Percentiles rank a stretch among this genome's conserved stretches.
phyloP scores from a whole-genome alignment of 2,113 vertebrate genomes.

The Casuarius casuarius region DNA sequence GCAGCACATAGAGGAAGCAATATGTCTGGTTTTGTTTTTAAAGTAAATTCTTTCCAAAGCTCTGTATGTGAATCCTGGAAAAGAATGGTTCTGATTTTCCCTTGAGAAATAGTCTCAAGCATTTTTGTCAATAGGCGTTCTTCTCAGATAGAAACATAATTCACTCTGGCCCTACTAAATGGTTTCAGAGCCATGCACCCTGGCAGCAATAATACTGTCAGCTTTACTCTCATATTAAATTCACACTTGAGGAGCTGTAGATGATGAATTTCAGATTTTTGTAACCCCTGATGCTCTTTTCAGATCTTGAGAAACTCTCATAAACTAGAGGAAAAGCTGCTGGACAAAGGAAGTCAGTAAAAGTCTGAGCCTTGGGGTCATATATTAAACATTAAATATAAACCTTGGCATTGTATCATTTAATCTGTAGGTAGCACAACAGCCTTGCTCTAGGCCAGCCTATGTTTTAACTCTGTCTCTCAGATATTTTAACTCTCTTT shows the following conservation, averaged over 20 bases:
- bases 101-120: conserved; percentile 50
- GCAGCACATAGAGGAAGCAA: conserved; percentile 8
- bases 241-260: conserved; percentile 10
- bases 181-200: neutral
- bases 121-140: conserved; percentile 37
- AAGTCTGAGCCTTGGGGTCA: neutral
- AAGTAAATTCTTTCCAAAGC: conserved; percentile 40
- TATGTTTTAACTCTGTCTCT: neutral
- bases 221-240: neutral
- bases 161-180: conserved; percentile 37
- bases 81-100: conserved; percentile 58
- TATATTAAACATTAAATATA: neutral
- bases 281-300: neutral
- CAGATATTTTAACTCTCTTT: neutral
- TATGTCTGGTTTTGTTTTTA: neutral
- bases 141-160: conserved; percentile 45
- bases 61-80: conserved; percentile 1
- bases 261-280: conserved; percentile 9
- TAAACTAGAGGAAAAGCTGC: neutral
- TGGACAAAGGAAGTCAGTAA: neutral
- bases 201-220: conserved; percentile 35
- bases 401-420: neutral
- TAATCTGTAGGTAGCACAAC: neutral
- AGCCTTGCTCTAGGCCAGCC: neutral
- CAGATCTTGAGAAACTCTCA: neutral